Percentiles rank a stretch among this genome's conserved stretches.
phyloP scores from a whole-genome alignment of 2,113 vertebrate species.

The Albula goreensis region DNA sequence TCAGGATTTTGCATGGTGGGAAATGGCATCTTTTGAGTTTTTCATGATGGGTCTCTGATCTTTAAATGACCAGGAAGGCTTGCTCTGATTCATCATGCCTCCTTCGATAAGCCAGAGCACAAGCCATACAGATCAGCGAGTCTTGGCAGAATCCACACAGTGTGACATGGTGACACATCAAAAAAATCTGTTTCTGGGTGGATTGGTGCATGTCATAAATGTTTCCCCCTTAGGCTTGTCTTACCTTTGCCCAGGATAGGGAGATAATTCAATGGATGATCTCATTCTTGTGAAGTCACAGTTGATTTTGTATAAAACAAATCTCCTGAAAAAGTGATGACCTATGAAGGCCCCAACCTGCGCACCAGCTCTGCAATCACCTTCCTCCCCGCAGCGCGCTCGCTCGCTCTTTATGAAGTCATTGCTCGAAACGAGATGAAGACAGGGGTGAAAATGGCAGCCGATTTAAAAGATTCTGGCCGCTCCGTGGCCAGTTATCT shows the following conservation, averaged over 20 bases:
- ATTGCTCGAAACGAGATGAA: neutral
- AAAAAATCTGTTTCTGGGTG: neutral
- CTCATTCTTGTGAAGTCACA: neutral
- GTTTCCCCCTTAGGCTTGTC: neutral
- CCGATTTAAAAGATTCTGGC: neutral
- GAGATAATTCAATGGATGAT: neutral
- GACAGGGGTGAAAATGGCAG: neutral
- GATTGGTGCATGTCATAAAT: neutral
- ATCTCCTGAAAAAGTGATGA: neutral
- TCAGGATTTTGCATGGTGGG: neutral
- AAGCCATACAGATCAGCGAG: neutral
- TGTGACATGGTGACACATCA: neutral
- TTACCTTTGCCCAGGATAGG: neutral
- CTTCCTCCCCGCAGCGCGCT: neutral
- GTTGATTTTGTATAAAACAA: constrained; percentile 4
- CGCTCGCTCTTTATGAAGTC: neutral
- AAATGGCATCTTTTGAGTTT: neutral
- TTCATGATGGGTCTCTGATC: neutral
- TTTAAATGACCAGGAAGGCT: neutral
- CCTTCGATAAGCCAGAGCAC: neutral
- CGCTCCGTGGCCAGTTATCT: neutral
- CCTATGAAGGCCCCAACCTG: neutral
- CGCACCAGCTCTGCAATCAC: neutral
- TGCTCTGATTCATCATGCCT: neutral
- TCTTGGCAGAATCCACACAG: neutral